A percentile compares a stretch with the other conserved stretches of the same genome.
Conservation (phyloP, 2,888 invertebrate genomes). For the Stramonita haemastoma region DNA sequence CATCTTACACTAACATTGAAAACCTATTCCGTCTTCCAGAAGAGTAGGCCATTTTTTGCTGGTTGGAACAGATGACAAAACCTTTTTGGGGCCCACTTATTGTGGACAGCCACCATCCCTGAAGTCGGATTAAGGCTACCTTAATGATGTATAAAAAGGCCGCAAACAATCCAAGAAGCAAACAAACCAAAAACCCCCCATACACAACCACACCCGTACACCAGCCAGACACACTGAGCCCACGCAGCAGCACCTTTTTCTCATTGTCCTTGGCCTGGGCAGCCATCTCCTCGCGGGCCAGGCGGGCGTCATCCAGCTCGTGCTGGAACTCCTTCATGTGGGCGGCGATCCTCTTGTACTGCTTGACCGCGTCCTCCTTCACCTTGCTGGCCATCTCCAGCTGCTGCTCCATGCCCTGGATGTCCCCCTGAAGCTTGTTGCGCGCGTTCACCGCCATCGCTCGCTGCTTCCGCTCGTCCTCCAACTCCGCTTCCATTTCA, state of each 20-base stretch:
- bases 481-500: conserved; percentile 95
- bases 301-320: conserved; percentile 93
- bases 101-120: too few species aligned
- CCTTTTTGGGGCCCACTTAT: too few species aligned
- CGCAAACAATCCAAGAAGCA: too few species aligned
- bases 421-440: conserved; percentile 96
- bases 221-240: too few species aligned
- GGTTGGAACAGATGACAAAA: too few species aligned
- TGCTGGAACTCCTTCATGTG: conserved; percentile 85
- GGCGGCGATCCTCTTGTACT: conserved; percentile 88
- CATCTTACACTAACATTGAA: too few species aligned
- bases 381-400: conserved; percentile 91
- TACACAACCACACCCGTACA: too few species aligned
- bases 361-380: conserved; percentile 97
- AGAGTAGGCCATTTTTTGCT: too few species aligned
- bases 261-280: conserved; percentile 73
- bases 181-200: background rate
- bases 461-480: conserved; percentile 96
- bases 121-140: too few species aligned
- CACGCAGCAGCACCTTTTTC: conserved; percentile 67
- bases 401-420: conserved; percentile 93
- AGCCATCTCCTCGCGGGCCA: conserved; percentile 86
- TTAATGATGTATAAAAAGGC: too few species aligned
- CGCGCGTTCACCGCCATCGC: conserved; percentile 90
- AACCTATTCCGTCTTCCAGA: too few species aligned